Base-by-base conservation (phyloP, 2,113 vertebrate species). In the Catharus bicknelli region DNA sequence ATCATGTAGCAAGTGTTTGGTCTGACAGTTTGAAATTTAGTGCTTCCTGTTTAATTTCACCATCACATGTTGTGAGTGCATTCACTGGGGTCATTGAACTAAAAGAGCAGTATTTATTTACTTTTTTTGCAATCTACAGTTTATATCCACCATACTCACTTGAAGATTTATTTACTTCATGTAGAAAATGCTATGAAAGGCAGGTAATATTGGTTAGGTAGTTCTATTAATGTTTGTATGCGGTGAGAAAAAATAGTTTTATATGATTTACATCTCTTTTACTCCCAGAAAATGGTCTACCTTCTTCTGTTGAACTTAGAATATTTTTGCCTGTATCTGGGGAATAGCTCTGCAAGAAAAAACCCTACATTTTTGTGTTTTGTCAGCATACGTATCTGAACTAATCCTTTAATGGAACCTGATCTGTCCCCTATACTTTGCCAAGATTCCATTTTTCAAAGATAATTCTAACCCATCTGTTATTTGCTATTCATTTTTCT, bases 401-500 rank as follows among this genome's bases (percentile, higher is more conserved):
- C 12, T 54, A 87, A 89, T 80, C n/a, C 67, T 84, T 42, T 45
- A 58, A 45, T 11, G 69, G 68, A 93, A 87, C 26, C 51, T 76
- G 84, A 84, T 76, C 66, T 29, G 22, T 47, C 15, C 42, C 15
- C 21, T 80, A 4, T 3, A 3, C 16, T 58, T 77, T 75, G 66
- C 55, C 77, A 86, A 92, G 66, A 72, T 91, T 95, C 77, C 36
- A 61, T 54, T 89, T 68, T 79, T 85, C 66, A 76, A 82, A 92
- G n/a, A 68, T 64, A 72, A 72, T 82, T 92, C 70, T 67, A 73
- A 91, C 86, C 67, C 0, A 26, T 62, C 36, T 57, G 47, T 50
- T 87, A 73, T 38, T 87, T 88, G 51, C 63, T 26, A 23, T 57
- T 79, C 80, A 45, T 61, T 70, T 64, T 90, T 64, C 66, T 90